Percentiles rank a stretch among this genome's conserved stretches.
Evolutionary conservation across 2,797 vertebrate species (phyloP).

Genomic region (Neomorphus geoffroyi): DNA sequence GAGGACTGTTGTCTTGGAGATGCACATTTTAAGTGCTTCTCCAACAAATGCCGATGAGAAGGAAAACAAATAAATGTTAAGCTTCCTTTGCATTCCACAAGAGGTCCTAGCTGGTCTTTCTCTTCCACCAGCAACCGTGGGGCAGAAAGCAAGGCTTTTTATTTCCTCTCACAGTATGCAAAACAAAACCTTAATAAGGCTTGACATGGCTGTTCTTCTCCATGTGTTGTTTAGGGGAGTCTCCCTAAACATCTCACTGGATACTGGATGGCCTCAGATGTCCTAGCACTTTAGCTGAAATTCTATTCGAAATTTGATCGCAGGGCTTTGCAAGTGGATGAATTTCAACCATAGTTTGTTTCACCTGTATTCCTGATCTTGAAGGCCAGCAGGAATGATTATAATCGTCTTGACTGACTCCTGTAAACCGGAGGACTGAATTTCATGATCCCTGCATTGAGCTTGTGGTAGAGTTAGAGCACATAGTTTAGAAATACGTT

Average conservation of each 20-base stretch:
- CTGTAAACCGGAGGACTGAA: not conserved
- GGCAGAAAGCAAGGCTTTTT: conserved; percentile 42
- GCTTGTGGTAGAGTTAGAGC: not conserved
- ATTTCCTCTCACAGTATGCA: conserved; percentile 28
- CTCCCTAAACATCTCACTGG: not conserved
- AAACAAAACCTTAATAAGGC: not conserved
- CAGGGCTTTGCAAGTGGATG: not conserved
- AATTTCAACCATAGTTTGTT: not conserved
- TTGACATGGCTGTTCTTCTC: not conserved
- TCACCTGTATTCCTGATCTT: not conserved
- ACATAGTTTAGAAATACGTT: not conserved
- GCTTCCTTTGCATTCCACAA: conserved; percentile 64
- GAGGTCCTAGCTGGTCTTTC: conserved; percentile 63
- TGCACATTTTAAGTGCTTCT: not conserved
- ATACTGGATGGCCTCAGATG: not conserved
- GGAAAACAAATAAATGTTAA: conserved; percentile 42
- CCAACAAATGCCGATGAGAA: not conserved
- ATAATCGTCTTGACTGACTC: not conserved
- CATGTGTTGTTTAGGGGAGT: not conserved
- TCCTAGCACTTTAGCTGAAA: conserved; percentile 6
- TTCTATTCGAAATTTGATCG: not conserved
- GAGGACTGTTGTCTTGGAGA: not conserved
- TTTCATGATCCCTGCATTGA: not conserved
- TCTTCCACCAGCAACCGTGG: conserved; percentile 35
- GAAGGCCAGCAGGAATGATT: not conserved